A percentile compares a stretch with the other conserved stretches of the same genome.
phyloP scores from a whole-genome alignment of 2,888 invertebrate genomes.

The Drosophila subsilvestris region DNA sequence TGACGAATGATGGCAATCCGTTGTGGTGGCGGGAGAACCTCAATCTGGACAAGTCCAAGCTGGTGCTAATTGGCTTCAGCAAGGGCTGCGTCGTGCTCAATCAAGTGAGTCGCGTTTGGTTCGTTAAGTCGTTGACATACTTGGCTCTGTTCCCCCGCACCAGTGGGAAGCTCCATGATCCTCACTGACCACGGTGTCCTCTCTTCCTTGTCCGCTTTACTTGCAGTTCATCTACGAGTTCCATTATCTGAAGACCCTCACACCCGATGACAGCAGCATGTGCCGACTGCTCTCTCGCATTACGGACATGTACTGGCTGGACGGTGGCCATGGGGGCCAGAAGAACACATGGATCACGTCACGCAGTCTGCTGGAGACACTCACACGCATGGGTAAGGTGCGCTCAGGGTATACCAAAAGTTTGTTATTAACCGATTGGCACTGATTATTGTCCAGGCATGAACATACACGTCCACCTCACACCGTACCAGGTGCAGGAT shows the following conservation, averaged over 20 bases:
- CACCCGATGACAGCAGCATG: slow-evolving; percentile 87
- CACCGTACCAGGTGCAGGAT: slow-evolving; percentile 95
- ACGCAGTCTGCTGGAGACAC: slow-evolving; percentile 88
- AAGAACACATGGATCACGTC: slow-evolving; percentile 95
- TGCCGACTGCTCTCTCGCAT: slow-evolving; percentile 88
- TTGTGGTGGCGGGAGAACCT: slow-evolving; percentile 87
- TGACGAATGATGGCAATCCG: slow-evolving; percentile 83
- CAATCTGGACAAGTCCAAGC: slow-evolving; percentile 86
- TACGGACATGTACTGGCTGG: slow-evolving; percentile 93
- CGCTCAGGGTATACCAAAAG: neutral
- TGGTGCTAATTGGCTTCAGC: slow-evolving; percentile 92
- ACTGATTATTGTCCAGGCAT: slow-evolving; percentile 85
- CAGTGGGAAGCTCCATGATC: neutral
- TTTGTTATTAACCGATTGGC: slow-evolving; percentile 2
- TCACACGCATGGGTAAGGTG: slow-evolving; percentile 88
- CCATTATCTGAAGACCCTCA: slow-evolving; percentile 88
- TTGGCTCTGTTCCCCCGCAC: slow-evolving; percentile 6
- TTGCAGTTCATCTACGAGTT: slow-evolving; percentile 92
- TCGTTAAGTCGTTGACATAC: slow-evolving; percentile 80
- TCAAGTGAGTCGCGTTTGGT: slow-evolving; percentile 85
- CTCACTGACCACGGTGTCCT: neutral
- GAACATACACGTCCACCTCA: slow-evolving; percentile 91
- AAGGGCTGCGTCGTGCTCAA: slow-evolving; percentile 97
- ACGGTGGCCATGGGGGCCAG: slow-evolving; percentile 95
- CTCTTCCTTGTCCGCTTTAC: neutral